Evolutionary conservation across 2,797 vertebrate species (phyloP), one percentile per base, ranked within the genome.

Genomic region (Notolepis coatsorum): DNA sequence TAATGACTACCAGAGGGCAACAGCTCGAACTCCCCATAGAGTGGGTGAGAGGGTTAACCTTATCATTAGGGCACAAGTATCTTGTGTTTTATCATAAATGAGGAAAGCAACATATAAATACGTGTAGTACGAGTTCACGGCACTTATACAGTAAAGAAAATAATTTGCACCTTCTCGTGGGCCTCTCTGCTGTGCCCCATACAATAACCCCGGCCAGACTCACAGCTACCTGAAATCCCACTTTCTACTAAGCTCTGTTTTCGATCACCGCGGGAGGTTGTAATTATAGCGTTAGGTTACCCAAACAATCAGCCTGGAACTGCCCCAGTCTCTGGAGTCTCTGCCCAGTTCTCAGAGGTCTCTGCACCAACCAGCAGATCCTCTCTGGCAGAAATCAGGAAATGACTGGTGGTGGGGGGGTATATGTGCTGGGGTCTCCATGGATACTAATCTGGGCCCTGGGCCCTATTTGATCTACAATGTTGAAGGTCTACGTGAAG

Each of bases 211-310:
- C 51, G 56, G 23, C 57, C 31, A 7, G 53, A 54, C 64, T 39
- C 66, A n/a, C n/a, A 20, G 52, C 50, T 57, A 84, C 74, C 76
- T 88, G 79, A 73, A 81, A 80, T 81, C 74, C 65, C 39, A 53
- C 82, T 78, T 71, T 76, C 68, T 61, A 51, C 62, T 54, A 5
- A 74, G 82, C 79, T 92, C 85, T 82, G 20, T 75, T 88, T 90
- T 91, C 89, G 83, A 70, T 58, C 76, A 55, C 46, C 68, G 82
- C 89, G 85, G 85, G 86, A 86, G 84, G 81, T 81, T 80, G 80
- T 88, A 86, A 91, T 91, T 90, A 86, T 28, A 49, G 85, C 72
- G 51, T 90, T 84, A 61, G 74, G 85, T 89, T 91, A 80, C 86
- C 38, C 28, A 39, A 49, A 73, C 42, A 49, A 65, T 77, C 77